Percentiles rank a stretch among this genome's conserved stretches.
Evolutionary conservation across 2,888 invertebrate genomes (phyloP).

Genomic region (Ichneumoninae sp.): DNA sequence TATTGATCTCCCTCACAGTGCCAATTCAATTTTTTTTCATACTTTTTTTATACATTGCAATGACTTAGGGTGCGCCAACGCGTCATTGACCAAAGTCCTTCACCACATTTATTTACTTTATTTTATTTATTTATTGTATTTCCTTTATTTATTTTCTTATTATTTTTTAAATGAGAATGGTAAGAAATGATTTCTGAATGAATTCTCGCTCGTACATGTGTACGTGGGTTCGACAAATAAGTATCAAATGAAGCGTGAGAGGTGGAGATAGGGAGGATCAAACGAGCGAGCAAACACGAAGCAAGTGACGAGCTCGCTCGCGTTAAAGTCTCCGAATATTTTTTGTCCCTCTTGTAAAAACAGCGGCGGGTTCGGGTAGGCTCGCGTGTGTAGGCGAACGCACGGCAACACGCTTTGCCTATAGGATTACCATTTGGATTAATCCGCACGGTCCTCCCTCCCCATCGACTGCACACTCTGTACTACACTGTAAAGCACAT

Average conservation of each 20-base stretch:
- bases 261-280: slow-evolving; percentile 77
- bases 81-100: too few relatives aligned
- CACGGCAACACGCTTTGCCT: slow-evolving; percentile 78
- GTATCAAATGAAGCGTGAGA: slow-evolving; percentile 78
- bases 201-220: not conserved
- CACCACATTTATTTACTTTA: too few relatives aligned
- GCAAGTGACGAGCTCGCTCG: slow-evolving; percentile 80
- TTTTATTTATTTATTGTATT: too few relatives aligned
- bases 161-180: not conserved
- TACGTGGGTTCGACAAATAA: slow-evolving; percentile 69
- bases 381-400: slow-evolving; percentile 56
- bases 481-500: slow-evolving; percentile 52
- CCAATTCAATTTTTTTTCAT: not conserved
- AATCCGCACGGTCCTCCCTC: slow-evolving; percentile 76
- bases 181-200: not conserved
- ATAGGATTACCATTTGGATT: slow-evolving; percentile 83
- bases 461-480: slow-evolving; percentile 53
- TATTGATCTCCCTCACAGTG: too few relatives aligned
- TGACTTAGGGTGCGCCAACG: too few relatives aligned
- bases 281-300: slow-evolving; percentile 83
- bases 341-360: slow-evolving; percentile 78
- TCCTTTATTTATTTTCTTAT: slow-evolving; percentile 3
- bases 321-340: slow-evolving; percentile 64
- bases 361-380: slow-evolving; percentile 66
- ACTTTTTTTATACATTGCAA: not conserved